Conservation (phyloP, 2,888 invertebrate species). For the Allacma fusca region DNA sequence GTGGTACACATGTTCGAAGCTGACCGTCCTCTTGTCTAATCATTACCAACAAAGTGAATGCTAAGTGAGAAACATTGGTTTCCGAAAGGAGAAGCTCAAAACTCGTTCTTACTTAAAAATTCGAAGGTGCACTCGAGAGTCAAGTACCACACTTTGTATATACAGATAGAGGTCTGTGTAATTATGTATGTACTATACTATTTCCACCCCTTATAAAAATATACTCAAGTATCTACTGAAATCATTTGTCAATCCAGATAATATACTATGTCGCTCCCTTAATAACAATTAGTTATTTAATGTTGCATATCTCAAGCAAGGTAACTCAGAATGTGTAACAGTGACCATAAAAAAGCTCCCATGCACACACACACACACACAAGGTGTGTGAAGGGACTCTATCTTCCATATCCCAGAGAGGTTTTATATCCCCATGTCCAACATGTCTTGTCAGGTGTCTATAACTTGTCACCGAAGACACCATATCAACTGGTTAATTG, state of each 20-base stretch:
- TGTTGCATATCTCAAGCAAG: neutral
- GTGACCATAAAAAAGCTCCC: neutral
- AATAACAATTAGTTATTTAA: slow-evolving; percentile 6
- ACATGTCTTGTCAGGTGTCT: neutral
- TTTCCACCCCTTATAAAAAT: too few species aligned
- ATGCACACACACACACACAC: too few species aligned
- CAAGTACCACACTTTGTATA: too few species aligned
- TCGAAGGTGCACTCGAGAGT: too few species aligned
- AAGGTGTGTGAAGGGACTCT: too few species aligned
- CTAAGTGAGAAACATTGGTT: neutral
- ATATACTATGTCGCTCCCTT: neutral
- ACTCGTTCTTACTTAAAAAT: slow-evolving; percentile 3
- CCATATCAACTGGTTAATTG: neutral
- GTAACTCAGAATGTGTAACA: neutral
- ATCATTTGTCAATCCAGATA: slow-evolving; percentile 7
- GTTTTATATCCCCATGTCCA: neutral
- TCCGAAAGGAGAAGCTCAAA: neutral
- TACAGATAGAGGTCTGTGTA: too few species aligned
- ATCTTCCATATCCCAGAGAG: too few species aligned
- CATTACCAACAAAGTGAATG: too few species aligned
- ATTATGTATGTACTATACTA: too few species aligned
- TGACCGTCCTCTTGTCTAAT: too few species aligned
- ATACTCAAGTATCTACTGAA: neutral
- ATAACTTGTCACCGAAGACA: slow-evolving; percentile 13
- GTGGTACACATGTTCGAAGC: neutral